phyloP scores from a whole-genome alignment of 2,797 vertebrate genomes.

The Peromyscus attwateri region DNA sequence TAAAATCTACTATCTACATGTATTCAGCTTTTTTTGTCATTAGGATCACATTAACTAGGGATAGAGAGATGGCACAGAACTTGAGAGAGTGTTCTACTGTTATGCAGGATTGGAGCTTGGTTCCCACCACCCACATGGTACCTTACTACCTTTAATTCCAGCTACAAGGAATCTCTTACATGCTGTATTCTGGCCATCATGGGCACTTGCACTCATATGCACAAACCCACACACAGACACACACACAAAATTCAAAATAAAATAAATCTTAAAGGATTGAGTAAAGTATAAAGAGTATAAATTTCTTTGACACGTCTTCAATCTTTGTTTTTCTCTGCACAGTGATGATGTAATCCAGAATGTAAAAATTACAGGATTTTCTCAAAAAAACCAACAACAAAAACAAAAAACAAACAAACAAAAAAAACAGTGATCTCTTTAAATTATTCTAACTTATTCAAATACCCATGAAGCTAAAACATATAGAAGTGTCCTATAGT shows the following conservation, averaged over 20 bases:
- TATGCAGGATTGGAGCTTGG: no score
- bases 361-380: neutral
- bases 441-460: conserved; percentile 17
- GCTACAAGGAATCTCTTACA: neutral
- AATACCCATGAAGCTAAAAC: neutral
- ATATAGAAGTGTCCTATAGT: neutral
- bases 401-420: no score
- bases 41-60: neutral
- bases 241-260: neutral
- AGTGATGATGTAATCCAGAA: neutral
- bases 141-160: neutral
- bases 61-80: neutral
- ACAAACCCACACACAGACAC: neutral
- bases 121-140: neutral
- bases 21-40: neutral
- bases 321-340: neutral
- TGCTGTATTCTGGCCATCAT: neutral
- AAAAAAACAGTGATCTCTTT: neutral
- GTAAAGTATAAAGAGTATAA: neutral
- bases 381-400: neutral
- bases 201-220: neutral
- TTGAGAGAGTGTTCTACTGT: neutral
- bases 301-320: neutral
- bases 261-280: neutral
- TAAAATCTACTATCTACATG: neutral